Evolutionary conservation across 2,888 invertebrate species (phyloP).

Genomic region (Dryobotodes eremita): DNA sequence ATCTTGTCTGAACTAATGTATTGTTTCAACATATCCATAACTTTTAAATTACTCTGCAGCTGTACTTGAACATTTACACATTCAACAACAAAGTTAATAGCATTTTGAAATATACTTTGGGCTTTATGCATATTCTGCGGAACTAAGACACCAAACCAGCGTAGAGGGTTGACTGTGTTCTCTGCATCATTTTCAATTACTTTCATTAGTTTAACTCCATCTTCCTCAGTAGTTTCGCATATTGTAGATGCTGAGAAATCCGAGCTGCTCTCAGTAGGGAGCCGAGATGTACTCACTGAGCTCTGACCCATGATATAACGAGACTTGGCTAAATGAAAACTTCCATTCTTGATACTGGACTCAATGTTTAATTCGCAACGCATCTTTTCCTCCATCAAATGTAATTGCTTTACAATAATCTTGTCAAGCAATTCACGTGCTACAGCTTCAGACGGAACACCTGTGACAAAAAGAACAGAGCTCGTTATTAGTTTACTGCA

Average conservation of each 20-base stretch:
- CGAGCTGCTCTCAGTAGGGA: slow-evolving; percentile 92
- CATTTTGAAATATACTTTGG: slow-evolving; percentile 93
- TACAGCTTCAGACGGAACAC: slow-evolving; percentile 72
- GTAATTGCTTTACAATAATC: slow-evolving; percentile 92
- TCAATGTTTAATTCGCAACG: slow-evolving; percentile 93
- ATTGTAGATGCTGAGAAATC: slow-evolving; percentile 84
- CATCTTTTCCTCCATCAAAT: slow-evolving; percentile 94
- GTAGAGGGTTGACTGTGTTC: slow-evolving; percentile 92
- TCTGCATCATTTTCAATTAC: slow-evolving; percentile 78
- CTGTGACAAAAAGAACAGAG: slow-evolving; percentile 31
- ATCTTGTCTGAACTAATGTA: slow-evolving; percentile 72
- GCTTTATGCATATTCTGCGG: slow-evolving; percentile 95
- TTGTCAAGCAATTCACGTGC: slow-evolving; percentile 92
- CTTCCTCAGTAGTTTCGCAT: slow-evolving; percentile 83
- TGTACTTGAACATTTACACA: slow-evolving; percentile 93
- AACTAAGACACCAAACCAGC: slow-evolving; percentile 97
- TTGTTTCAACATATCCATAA: slow-evolving; percentile 76
- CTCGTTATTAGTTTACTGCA: background rate
- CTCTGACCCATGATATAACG: slow-evolving; percentile 95
- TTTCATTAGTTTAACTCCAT: slow-evolving; percentile 84
- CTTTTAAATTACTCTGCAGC: slow-evolving; percentile 83
- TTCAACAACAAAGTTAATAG: slow-evolving; percentile 92
- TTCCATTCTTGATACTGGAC: slow-evolving; percentile 92
- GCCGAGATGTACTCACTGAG: slow-evolving; percentile 92
- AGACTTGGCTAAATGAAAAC: slow-evolving; percentile 93